Evolutionary conservation across 2,113 vertebrate species (phyloP), one percentile per base, ranked within the genome.

Genomic region (Tringa solitaria): DNA sequence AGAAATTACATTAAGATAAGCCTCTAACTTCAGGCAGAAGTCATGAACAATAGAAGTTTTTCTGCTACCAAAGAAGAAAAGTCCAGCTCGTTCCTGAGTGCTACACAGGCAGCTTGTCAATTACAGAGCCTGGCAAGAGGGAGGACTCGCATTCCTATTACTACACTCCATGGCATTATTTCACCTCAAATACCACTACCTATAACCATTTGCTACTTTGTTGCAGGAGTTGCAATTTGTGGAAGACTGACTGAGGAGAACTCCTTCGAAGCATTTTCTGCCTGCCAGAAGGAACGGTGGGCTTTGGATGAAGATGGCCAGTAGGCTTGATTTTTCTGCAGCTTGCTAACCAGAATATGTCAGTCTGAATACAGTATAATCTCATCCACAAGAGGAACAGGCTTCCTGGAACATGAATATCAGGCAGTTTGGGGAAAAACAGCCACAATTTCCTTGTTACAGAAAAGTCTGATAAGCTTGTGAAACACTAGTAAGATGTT

Each of bases 1-100:
- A 70, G 23, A 75, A 54, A 61, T 39, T 61, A n/a, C 39, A 39
- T 33, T 56, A 84, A 80, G 13, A n/a, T 43, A 56, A 56, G 26
- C 24, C 33, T 67, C 46, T 61, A 48, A 75, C n/a, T 84, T 79
- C 56, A 69, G 22, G 28, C 2, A 35, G 28, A 70, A 21, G 21
- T n/a, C 17, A 65, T 4, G 12, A 69, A 79, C 35, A 72, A 23
- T 10, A n/a, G 5, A 73, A 88, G 30, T 7, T 17, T n/a, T 84
- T 37, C 74, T 77, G 16, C 53, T 57, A 41, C 53, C 14, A 37
- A 57, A 41, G 69, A 82, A 26, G 23, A 77, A 57, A 67, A 69
- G 54, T 6, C n/a, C 60, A 64, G 20, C n/a, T 73, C 17, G 8
- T 26, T 73, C 59, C 43, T 1, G 0, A n/a, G 30, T 1, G 1